These are phyloP conservation scores for Sitodiplosis mosellana DNA, from an alignment of 1,140 invertebrate species.

Conservation along the genomic window DNA sequence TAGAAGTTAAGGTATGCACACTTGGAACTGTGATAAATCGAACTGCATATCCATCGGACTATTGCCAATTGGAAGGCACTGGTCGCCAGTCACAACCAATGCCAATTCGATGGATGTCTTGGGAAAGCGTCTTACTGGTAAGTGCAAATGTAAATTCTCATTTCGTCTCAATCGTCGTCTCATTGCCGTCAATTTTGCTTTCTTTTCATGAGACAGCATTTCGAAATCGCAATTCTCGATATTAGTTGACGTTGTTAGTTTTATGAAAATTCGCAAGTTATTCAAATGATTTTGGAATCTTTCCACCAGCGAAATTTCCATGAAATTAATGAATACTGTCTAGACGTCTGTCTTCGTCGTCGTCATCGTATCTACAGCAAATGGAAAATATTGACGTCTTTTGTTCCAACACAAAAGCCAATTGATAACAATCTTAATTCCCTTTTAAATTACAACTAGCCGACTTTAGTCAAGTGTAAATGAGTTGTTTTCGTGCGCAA, in stretches of 20 bases:
- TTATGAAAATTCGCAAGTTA: neutral
- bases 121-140: slow-evolving; percentile 69
- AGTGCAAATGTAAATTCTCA: slow-evolving; percentile 11
- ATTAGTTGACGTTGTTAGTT: neutral
- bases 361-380: no score
- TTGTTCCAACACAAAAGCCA: no score
- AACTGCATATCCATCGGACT: slow-evolving; percentile 47
- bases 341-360: no score
- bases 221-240: neutral
- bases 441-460: no score
- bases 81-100: slow-evolving; percentile 30
- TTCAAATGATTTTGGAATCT: neutral
- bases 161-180: no score
- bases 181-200: neutral
- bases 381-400: no score
- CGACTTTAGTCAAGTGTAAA: no score
- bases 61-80: slow-evolving; percentile 45
- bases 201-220: neutral
- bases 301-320: neutral
- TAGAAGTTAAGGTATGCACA: slow-evolving; percentile 66
- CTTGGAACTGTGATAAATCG: slow-evolving; percentile 46
- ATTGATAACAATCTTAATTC: no score
- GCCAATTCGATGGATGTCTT: slow-evolving; percentile 63
- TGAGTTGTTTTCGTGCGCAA: no score
- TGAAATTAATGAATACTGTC: no score